Percentiles rank a stretch among this genome's conserved stretches.
These are phyloP conservation scores for Periophthalmus modestus DNA, from an alignment of 2,113 vertebrate species.

Conservation along the genomic window DNA sequence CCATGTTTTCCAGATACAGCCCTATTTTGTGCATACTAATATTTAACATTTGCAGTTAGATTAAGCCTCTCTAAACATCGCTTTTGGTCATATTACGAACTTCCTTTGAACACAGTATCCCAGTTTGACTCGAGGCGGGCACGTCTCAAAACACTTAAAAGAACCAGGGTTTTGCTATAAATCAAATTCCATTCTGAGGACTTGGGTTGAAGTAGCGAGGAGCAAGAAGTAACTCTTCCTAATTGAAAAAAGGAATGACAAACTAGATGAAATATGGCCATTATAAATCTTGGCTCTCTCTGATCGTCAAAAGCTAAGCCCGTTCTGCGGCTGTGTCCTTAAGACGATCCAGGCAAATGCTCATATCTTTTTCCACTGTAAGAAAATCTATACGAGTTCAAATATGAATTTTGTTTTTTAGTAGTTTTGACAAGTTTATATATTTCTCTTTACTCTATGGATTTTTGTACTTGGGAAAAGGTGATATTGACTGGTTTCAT, in stretches of 20 bases:
- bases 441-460: no score
- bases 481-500: no score
- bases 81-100: neutral
- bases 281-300: slow-evolving; percentile 48
- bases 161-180: slow-evolving; percentile 13
- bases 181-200: slow-evolving; percentile 30
- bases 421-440: no score
- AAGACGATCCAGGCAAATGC: slow-evolving; percentile 48
- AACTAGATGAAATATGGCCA: slow-evolving; percentile 34
- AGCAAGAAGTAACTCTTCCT: slow-evolving; percentile 19
- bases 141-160: slow-evolving; percentile 1
- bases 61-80: neutral
- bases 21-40: neutral
- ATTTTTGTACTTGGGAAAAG: no score
- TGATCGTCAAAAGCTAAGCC: slow-evolving; percentile 42
- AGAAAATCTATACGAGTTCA: no score
- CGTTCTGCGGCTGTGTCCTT: slow-evolving; percentile 35
- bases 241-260: slow-evolving; percentile 60
- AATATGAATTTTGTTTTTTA: no score
- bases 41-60: neutral
- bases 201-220: slow-evolving; percentile 7
- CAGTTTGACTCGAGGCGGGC: neutral
- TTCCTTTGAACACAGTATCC: neutral
- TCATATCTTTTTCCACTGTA: slow-evolving; percentile 27
- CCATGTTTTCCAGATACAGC: neutral